Base-by-base conservation (phyloP, 2,888 invertebrate genomes). In the Dasypolia templi region DNA sequence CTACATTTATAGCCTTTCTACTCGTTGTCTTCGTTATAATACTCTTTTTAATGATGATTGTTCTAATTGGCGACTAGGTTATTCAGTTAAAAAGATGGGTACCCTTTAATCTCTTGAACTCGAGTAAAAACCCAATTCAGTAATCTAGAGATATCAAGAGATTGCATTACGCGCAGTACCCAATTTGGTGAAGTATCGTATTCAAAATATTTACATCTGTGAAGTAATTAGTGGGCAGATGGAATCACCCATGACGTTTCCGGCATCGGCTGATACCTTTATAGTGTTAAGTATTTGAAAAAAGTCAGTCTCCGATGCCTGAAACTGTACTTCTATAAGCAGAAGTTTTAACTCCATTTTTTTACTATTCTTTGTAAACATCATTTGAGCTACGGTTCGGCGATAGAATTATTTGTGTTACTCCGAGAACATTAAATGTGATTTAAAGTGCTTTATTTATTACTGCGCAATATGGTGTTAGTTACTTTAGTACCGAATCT, bases 391-490 rank as follows among this genome's bases (percentile, higher is more conserved):
- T 83, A 83, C 42, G 69, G 64, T 79, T 79, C 59, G 65, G 71
- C 77, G 53, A 79, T 69, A 83, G 58, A 74, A 81, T 69, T 55
- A 79, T 77, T 77, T 72, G 56, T 56, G 64, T 65, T 61, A 67
- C 66, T 42, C 42, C 4, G 46, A 49, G 64, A 70, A 81, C 70
- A 83, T 75, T 79, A 75, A 83, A 83, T 75, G 39, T 79, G 83
- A 81, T 83, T 79, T 83, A 75, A 83, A 71, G 75, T 59, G 56
- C 61, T 56, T 75, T 79, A 79, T 75, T 69, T 79, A 80, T 66
- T 56, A 64, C 80, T 26, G 1, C 22, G 59, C 80, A 68, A 59
- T 77, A 64, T 49, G 46, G 61, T 53, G 64, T 70, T 74, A 58
- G 58, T 83, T 70, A 81, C 62, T 79, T 78, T 56, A 67, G n/a